Conservation (phyloP, 2,888 invertebrate species). For the Nomada goodeniana region DNA sequence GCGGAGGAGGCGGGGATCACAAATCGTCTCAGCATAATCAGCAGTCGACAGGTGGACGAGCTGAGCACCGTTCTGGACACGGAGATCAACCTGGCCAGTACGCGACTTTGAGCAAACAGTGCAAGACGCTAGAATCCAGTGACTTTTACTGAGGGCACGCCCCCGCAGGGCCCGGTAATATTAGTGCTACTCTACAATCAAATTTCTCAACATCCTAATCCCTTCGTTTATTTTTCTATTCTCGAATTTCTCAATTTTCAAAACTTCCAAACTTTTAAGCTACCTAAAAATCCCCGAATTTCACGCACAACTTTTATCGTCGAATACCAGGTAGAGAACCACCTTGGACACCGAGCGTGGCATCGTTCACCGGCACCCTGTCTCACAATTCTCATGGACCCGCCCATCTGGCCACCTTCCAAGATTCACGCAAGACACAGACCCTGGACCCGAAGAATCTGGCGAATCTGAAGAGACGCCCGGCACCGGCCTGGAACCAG, state of each 20-base stretch:
- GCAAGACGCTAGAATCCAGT: constrained; percentile 96
- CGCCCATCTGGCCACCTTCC: constrained; percentile 82
- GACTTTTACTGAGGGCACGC: constrained; percentile 97
- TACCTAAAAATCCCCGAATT: neutral
- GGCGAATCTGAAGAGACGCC: constrained; percentile 81
- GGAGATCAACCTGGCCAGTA: constrained; percentile 89
- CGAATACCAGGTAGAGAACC: constrained; percentile 80
- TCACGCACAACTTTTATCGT: neutral
- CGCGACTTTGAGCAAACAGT: constrained; percentile 97
- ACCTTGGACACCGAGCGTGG: constrained; percentile 83
- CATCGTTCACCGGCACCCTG: constrained; percentile 82
- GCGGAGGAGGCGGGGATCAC: constrained; percentile 82
- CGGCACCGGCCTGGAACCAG: constrained; percentile 82
- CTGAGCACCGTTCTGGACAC: constrained; percentile 84
- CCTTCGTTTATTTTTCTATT: neutral
- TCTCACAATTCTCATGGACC: constrained; percentile 83
- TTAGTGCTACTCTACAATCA: neutral
- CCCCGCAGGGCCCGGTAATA: constrained; percentile 85
- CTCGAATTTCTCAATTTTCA: neutral
- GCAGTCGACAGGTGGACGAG: constrained; percentile 85
- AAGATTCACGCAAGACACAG: constrained; percentile 83
- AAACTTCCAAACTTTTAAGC: too few relatives aligned
- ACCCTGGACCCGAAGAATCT: constrained; percentile 83
- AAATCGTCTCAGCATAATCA: constrained; percentile 85
- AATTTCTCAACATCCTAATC: too few relatives aligned